phyloP scores from a whole-genome alignment of 2,888 invertebrate genomes.

The Drosophila fulvimacula region DNA sequence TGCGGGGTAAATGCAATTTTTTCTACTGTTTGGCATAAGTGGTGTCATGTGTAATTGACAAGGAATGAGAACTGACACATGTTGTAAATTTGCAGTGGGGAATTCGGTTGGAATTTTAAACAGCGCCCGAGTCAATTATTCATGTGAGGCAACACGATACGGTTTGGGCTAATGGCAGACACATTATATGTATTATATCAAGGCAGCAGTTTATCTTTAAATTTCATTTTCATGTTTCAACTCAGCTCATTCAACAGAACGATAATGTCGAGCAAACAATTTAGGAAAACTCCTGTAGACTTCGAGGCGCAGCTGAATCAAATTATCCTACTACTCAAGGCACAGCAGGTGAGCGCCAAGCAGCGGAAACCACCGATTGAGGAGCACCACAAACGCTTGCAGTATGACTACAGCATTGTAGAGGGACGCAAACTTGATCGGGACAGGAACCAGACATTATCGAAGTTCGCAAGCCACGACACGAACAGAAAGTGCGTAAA shows the following conservation, averaged over 20 bases:
- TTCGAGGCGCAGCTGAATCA: slow-evolving; percentile 8
- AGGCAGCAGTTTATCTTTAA: not conserved
- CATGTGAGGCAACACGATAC: slow-evolving; percentile 1
- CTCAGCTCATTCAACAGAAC: not conserved
- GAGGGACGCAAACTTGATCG: slow-evolving; percentile 24
- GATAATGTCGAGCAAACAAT: slow-evolving; percentile 20
- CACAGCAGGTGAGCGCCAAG: not conserved
- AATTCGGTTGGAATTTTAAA: slow-evolving; percentile 13
- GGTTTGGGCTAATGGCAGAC: not conserved
- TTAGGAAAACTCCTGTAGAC: not conserved
- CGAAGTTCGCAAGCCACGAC: not conserved
- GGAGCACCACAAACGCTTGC: slow-evolving; percentile 9
- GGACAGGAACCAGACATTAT: not conserved
- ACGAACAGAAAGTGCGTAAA: too few species aligned
- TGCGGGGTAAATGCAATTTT: slow-evolving; percentile 9
- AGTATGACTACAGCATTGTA: not conserved
- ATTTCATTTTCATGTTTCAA: slow-evolving; percentile 2
- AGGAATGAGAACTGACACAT: slow-evolving; percentile 19
- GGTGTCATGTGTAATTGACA: slow-evolving; percentile 42
- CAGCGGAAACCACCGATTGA: not conserved
- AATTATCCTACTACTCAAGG: slow-evolving; percentile 3
- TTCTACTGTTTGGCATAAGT: slow-evolving; percentile 2
- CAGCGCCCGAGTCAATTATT: slow-evolving; percentile 1
- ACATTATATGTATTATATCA: not conserved
- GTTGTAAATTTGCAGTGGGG: slow-evolving; percentile 9